Percentiles rank a stretch among this genome's conserved stretches.
These are phyloP conservation scores for Setipinna tenuifilis DNA, from an alignment of 2,797 vertebrate genomes.

Conservation along the genomic window DNA sequence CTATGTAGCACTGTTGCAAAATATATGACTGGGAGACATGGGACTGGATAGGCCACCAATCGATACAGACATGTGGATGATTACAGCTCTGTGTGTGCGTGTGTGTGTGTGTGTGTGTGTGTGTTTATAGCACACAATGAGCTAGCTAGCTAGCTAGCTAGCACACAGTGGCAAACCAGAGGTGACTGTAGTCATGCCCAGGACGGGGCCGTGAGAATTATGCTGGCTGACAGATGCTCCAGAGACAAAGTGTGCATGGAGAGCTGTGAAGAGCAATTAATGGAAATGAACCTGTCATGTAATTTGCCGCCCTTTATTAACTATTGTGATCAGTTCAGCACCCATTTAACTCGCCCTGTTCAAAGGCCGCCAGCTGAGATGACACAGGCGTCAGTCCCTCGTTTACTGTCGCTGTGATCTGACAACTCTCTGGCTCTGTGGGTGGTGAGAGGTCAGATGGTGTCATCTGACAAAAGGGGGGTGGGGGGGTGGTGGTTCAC, in stretches of 20 bases:
- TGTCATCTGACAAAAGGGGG: background rate
- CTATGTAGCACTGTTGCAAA: background rate
- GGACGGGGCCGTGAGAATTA: slow-evolving; percentile 1
- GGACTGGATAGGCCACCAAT: slow-evolving; percentile 33
- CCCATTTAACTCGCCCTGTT: slow-evolving; percentile 69
- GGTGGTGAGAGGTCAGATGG: slow-evolving; percentile 31
- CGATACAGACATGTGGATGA: slow-evolving; percentile 54
- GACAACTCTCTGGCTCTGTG: slow-evolving; percentile 34
- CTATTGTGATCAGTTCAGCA: slow-evolving; percentile 71
- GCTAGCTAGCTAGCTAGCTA: background rate
- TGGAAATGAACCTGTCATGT: slow-evolving; percentile 69
- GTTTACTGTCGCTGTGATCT: slow-evolving; percentile 29
- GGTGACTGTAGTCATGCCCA: background rate
- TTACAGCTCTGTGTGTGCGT: slow-evolving; percentile 53
- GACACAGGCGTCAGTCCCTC: slow-evolving; percentile 41
- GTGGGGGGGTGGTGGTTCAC: background rate
- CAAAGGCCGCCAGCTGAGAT: slow-evolving; percentile 45
- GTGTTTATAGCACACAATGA: background rate
- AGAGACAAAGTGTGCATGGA: slow-evolving; percentile 61
- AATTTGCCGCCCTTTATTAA: slow-evolving; percentile 76
- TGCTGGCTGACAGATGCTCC: slow-evolving; percentile 69
- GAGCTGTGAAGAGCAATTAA: slow-evolving; percentile 75
- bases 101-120: slow-evolving; percentile 54
- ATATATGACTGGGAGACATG: slow-evolving; percentile 42
- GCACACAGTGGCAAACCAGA: background rate